Percentiles rank a stretch among this genome's conserved stretches.
Evolutionary conservation across 2,113 vertebrate species (phyloP).

Genomic region (Capreolus pygargus): DNA sequence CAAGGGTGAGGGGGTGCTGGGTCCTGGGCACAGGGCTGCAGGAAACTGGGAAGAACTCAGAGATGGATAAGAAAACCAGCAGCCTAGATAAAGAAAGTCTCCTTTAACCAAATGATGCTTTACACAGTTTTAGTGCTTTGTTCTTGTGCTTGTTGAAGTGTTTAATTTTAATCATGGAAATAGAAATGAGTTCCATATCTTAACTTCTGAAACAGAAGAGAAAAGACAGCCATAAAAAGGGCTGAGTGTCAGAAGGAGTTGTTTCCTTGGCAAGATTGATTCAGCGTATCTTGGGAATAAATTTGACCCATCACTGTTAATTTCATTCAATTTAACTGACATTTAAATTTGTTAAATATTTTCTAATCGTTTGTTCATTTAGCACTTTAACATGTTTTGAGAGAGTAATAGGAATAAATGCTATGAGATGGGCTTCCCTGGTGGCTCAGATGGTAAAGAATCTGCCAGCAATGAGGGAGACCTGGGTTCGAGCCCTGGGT

Average conservation of each 20-base stretch:
- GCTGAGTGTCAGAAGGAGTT: not conserved
- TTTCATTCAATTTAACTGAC: not conserved
- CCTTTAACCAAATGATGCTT: not conserved
- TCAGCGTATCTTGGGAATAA: not conserved
- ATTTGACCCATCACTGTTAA: not conserved
- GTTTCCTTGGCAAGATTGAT: not conserved
- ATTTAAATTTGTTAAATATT: not conserved
- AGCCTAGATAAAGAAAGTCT: not conserved
- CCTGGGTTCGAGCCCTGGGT: not conserved
- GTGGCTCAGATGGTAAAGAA: not conserved
- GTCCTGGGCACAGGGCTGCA: not conserved
- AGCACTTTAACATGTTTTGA: not conserved
- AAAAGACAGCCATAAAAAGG: not conserved
- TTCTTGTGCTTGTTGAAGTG: not conserved
- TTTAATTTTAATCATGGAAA: not conserved
- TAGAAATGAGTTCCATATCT: not conserved
- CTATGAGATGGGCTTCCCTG: not conserved
- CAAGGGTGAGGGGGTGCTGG: accelerated
- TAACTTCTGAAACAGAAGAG: not conserved
- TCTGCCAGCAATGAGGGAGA: not conserved
- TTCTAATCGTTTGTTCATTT: not conserved
- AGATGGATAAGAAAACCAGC: not conserved
- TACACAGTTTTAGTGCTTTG: not conserved
- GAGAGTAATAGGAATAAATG: not conserved
- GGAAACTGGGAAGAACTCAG: not conserved